Evolutionary conservation across 2,113 vertebrate genomes (phyloP).

Genomic region (Xyliphius kryptos): DNA sequence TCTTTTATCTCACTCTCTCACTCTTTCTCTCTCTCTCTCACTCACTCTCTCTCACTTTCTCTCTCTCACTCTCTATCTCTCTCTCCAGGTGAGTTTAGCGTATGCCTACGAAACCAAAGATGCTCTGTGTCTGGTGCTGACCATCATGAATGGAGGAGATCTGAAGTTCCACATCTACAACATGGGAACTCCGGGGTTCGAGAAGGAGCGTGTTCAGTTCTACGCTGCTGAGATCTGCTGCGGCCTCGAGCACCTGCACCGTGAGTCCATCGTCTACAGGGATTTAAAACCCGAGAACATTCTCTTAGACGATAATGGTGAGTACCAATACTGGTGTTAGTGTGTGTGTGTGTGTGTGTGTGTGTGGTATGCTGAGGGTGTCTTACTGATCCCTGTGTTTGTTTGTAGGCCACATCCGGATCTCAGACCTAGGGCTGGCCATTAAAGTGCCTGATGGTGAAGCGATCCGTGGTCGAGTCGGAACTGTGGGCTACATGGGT

Average conservation of each 20-base stretch:
- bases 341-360: too few relatives aligned
- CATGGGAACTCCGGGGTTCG: slow-evolving; percentile 80
- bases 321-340: neutral
- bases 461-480: slow-evolving; percentile 74
- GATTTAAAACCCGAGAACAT: slow-evolving; percentile 44
- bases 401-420: slow-evolving; percentile 80
- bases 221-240: slow-evolving; percentile 81
- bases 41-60: too few relatives aligned
- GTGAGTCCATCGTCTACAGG: slow-evolving; percentile 76
- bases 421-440: slow-evolving; percentile 80
- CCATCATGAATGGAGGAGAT: slow-evolving; percentile 83
- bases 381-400: too few relatives aligned
- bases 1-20: too few relatives aligned
- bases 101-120: slow-evolving; percentile 85
- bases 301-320: slow-evolving; percentile 40
- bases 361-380: too few relatives aligned
- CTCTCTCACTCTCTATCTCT: too few relatives aligned
- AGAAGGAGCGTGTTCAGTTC: slow-evolving; percentile 74
- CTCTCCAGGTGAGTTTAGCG: slow-evolving; percentile 71
- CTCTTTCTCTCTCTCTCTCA: too few relatives aligned
- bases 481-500: slow-evolving; percentile 87
- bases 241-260: slow-evolving; percentile 75
- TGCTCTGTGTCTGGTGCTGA: slow-evolving; percentile 80
- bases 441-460: slow-evolving; percentile 79
- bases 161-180: slow-evolving; percentile 87